Conservation (phyloP, 2,888 invertebrate genomes). For the Drosophila leonis region DNA sequence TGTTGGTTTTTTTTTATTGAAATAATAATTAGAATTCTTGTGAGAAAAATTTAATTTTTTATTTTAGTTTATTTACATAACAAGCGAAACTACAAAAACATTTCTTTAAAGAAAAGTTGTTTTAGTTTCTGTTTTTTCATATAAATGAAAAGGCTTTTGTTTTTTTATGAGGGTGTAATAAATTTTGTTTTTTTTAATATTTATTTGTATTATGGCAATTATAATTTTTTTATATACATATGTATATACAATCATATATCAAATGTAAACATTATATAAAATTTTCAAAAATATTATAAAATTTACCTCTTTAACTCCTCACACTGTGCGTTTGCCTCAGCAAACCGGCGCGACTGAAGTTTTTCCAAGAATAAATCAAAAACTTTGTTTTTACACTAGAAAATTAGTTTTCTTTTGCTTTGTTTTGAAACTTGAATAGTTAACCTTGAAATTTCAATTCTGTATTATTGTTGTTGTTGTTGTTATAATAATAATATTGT, state of each 20-base stretch:
- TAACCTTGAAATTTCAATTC: conserved; percentile 38
- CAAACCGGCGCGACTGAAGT: conserved; percentile 1
- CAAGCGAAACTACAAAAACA: not conserved
- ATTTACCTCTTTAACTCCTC: not conserved
- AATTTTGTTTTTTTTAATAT: not conserved
- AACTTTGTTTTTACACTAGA: not conserved
- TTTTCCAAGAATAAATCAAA: not conserved
- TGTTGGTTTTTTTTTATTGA: not conserved
- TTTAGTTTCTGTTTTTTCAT: no score
- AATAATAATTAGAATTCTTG: not conserved
- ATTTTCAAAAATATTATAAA: not conserved
- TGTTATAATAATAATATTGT: conserved; percentile 13
- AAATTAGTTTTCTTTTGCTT: not conserved
- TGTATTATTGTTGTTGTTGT: conserved; percentile 21
- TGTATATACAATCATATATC: not conserved
- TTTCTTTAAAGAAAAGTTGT: not conserved
- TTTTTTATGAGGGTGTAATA: no score
- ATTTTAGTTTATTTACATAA: not conserved
- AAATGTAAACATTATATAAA: not conserved
- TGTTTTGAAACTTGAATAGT: conserved; percentile 27
- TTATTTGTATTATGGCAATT: not conserved
- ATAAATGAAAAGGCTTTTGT: no score
- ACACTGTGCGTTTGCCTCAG: not conserved
- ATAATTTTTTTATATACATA: not conserved
- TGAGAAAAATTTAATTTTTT: not conserved